phyloP scores from a whole-genome alignment of 2,113 vertebrate species.

The Phainopepla nitens region DNA sequence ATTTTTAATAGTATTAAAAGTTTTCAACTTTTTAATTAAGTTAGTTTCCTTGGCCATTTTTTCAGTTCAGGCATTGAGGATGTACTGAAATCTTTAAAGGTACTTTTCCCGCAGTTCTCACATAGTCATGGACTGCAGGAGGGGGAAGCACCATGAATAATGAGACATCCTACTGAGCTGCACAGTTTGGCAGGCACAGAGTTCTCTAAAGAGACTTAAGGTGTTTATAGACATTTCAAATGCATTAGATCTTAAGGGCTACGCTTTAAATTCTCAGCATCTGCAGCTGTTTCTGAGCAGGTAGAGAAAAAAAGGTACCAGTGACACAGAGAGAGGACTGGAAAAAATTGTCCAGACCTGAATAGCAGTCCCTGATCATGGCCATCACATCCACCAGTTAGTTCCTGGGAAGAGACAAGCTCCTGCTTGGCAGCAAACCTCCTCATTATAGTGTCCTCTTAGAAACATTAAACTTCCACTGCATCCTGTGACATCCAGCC shows the following conservation, averaged over 20 bases:
- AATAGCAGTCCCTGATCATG: not conserved
- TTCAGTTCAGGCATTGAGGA: not conserved
- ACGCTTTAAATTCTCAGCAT: not conserved
- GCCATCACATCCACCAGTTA: not conserved
- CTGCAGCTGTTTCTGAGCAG: not conserved
- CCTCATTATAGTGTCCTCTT: not conserved
- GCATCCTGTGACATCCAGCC: not conserved
- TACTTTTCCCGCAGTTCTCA: not conserved
- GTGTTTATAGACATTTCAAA: constrained; percentile 47
- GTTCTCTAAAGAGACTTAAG: not conserved
- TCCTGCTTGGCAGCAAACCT: not conserved
- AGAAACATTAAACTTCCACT: not conserved
- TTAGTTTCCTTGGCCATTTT: not conserved
- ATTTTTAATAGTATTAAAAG: not conserved
- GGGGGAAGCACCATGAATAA: not conserved
- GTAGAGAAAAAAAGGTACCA: not conserved
- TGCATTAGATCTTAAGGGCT: not conserved
- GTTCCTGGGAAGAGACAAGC: not conserved
- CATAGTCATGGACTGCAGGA: not conserved
- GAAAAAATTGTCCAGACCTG: not conserved
- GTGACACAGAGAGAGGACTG: not conserved
- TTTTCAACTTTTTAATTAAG: not conserved
- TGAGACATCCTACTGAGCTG: not conserved
- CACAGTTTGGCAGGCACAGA: not conserved
- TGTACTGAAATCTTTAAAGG: not conserved